Conservation (phyloP, 2,797 vertebrate genomes). For the Decapterus maruadsi region DNA sequence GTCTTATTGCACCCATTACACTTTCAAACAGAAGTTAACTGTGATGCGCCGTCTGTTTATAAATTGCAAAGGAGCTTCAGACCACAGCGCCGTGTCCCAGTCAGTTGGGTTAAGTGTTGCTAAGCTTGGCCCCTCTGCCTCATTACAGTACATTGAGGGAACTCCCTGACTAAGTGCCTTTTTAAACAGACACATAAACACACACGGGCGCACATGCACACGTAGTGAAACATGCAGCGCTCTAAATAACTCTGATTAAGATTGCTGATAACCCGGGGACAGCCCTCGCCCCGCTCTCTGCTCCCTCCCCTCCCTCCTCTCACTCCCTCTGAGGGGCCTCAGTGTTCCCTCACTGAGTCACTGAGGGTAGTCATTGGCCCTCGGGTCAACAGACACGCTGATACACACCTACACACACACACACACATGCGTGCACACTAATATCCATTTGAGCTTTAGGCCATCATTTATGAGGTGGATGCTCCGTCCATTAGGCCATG, state of each 20-base stretch:
- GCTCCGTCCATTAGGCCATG: slow-evolving; percentile 58
- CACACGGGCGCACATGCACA: background rate
- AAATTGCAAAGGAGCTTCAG: slow-evolving; percentile 1
- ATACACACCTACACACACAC: background rate
- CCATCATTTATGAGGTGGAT: slow-evolving; percentile 55
- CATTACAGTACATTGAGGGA: slow-evolving; percentile 58
- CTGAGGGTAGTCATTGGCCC: slow-evolving; percentile 30
- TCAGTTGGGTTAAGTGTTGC: slow-evolving; percentile 31
- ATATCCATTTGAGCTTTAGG: slow-evolving; percentile 36
- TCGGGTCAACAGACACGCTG: slow-evolving; percentile 31
- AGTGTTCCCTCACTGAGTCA: slow-evolving; percentile 32
- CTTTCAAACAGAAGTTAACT: slow-evolving; percentile 8
- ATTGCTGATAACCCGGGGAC: slow-evolving; percentile 58
- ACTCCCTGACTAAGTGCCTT: slow-evolving; percentile 64
- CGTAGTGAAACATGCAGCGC: slow-evolving; percentile 18
- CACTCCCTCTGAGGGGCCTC: slow-evolving; percentile 27
- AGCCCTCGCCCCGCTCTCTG: slow-evolving; percentile 43
- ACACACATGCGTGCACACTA: slow-evolving; percentile 22
- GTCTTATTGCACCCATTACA: background rate
- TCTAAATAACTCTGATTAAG: slow-evolving; percentile 58
- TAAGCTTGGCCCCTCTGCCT: slow-evolving; percentile 35
- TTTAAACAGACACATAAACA: slow-evolving; percentile 42
- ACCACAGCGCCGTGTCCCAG: slow-evolving; percentile 1
- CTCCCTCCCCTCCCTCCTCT: slow-evolving; percentile 3
- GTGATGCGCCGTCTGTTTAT: slow-evolving; percentile 22